Evolutionary conservation across 2,113 vertebrate genomes (phyloP).

Genomic region (Planiliza haematocheilus): DNA sequence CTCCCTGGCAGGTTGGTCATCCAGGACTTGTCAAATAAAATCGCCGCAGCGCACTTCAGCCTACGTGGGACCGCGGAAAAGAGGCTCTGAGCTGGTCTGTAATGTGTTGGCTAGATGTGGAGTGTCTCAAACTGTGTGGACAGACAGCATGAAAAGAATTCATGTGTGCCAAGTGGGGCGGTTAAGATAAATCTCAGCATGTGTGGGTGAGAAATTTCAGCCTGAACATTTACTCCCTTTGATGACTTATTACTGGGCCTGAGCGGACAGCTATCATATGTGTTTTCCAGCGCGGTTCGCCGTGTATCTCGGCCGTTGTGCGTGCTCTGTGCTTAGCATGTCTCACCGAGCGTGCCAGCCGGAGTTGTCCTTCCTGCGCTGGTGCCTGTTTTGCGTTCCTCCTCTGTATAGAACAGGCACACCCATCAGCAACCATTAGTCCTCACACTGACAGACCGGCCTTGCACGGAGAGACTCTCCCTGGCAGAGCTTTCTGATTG

Average conservation of each 20-base stretch:
- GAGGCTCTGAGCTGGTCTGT: slow-evolving; percentile 58
- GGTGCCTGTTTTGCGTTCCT: slow-evolving; percentile 53
- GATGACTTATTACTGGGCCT: slow-evolving; percentile 50
- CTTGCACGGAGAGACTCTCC: slow-evolving; percentile 65
- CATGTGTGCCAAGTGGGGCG: slow-evolving; percentile 37
- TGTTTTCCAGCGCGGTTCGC: slow-evolving; percentile 9
- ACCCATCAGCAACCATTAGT: slow-evolving; percentile 78
- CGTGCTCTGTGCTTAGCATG: slow-evolving; percentile 39
- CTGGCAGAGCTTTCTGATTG: slow-evolving; percentile 59
- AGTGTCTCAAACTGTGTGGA: slow-evolving; percentile 51
- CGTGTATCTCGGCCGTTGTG: not conserved
- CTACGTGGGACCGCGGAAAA: slow-evolving; percentile 48
- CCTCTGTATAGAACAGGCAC: slow-evolving; percentile 60
- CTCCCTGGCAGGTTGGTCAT: slow-evolving; percentile 57
- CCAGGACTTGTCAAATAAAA: slow-evolving; percentile 72
- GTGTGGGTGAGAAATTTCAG: slow-evolving; percentile 33
- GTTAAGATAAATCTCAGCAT: slow-evolving; percentile 49
- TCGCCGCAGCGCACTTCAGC: slow-evolving; percentile 51
- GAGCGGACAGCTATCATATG: slow-evolving; percentile 3
- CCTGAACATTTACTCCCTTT: slow-evolving; percentile 38
- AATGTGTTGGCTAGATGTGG: slow-evolving; percentile 56
- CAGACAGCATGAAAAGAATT: slow-evolving; percentile 44
- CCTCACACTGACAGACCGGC: slow-evolving; percentile 64
- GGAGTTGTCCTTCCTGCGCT: slow-evolving; percentile 47
- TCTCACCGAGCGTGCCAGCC: slow-evolving; percentile 35